Conservation (phyloP, 37 sponge, comb jelly and placozoan genomes). For the Diacarnus erythraeanus region DNA sequence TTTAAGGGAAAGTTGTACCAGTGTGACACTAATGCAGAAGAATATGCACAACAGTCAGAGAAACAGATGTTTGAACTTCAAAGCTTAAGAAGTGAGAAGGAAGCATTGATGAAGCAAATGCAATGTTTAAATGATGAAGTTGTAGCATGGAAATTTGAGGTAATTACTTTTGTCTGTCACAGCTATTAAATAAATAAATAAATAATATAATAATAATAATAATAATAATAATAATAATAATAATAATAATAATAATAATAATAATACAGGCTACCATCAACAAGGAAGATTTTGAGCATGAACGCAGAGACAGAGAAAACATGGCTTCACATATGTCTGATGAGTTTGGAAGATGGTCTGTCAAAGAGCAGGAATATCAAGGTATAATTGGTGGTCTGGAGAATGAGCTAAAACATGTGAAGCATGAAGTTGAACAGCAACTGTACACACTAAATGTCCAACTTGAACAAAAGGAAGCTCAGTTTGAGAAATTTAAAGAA, state of each 20-base stretch:
- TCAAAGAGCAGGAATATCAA: not conserved
- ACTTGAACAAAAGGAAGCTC: not conserved
- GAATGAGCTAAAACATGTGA: not conserved
- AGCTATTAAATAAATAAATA: too few relatives aligned
- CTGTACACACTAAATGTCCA: not conserved
- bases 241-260: not conserved
- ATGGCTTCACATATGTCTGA: not conserved
- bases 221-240: not conserved
- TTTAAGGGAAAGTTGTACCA: not conserved
- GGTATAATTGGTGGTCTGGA: not conserved
- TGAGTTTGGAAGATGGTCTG: not conserved
- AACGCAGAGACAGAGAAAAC: not conserved
- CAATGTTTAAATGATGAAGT: not conserved
- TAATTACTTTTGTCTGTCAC: too few relatives aligned
- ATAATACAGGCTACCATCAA: not conserved
- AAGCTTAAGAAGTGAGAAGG: not conserved
- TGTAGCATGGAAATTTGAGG: not conserved
- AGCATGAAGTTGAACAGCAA: not conserved
- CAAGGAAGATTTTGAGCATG: not conserved
- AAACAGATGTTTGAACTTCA: not conserved
- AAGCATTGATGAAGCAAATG: not conserved
- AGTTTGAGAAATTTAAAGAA: not conserved
- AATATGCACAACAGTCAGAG: not conserved
- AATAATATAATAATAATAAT: not conserved
- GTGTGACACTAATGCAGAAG: not conserved